Conservation (phyloP, 2,113 vertebrate species). For the Gila orcuttii region DNA sequence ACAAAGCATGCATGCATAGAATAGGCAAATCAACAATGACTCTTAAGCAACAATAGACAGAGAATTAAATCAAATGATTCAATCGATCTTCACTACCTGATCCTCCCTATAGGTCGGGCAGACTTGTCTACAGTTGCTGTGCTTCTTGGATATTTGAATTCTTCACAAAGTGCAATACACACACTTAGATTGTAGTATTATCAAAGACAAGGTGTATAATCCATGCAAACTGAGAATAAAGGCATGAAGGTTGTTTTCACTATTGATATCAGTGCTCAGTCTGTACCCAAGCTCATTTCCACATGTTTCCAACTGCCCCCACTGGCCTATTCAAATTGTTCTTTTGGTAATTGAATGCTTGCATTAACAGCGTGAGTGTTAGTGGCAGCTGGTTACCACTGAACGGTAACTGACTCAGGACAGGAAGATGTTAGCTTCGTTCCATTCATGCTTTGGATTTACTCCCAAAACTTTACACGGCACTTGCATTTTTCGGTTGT, state of each 20-base stretch:
- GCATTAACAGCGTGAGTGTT: neutral
- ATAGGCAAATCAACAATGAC: conserved; percentile 8
- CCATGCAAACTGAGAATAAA: conserved; percentile 3
- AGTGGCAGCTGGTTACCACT: no score
- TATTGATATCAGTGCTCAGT: neutral
- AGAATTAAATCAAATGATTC: conserved; percentile 34
- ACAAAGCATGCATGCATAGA: conserved; percentile 27
- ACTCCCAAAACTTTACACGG: no score
- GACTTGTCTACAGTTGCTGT: neutral
- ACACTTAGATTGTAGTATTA: conserved; percentile 13
- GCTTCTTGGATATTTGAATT: conserved; percentile 24
- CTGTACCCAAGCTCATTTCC: neutral
- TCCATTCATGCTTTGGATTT: no score
- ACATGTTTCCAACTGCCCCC: neutral
- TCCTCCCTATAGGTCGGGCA: neutral
- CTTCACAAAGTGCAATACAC: conserved; percentile 6
- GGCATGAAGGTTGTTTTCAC: neutral
- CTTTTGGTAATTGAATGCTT: neutral
- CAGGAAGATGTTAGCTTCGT: no score
- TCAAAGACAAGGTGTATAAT: conserved; percentile 5
- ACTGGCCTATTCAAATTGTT: neutral
- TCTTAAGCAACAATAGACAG: conserved; percentile 28
- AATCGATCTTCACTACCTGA: neutral
- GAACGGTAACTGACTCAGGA: no score
- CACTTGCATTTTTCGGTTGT: no score